Evolutionary conservation across 2,113 vertebrate species (phyloP), one percentile per base, ranked within the genome.

Genomic region (Cisticola juncidis): DNA sequence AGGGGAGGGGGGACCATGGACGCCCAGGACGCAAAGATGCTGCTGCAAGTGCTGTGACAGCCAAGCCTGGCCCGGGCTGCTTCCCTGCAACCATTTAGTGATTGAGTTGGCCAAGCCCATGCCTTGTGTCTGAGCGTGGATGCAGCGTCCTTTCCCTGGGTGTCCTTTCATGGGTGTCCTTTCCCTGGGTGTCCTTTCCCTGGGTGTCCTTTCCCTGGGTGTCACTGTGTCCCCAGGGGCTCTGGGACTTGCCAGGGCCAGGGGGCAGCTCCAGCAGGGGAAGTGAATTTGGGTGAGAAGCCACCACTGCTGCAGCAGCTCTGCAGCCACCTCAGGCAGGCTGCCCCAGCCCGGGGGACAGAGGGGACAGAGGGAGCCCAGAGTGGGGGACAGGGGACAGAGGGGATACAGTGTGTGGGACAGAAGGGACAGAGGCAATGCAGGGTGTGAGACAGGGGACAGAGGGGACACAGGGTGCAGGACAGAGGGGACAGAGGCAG

Each of bases 31-130:
- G 13, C 62, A 65, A 79, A 92, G 95, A 68, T 96, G 96, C 94
- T 96, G 95, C 96, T 91, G 94, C 89, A 94, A 86, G 96, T 28
- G 20, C 42, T 85, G 90, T 80, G 87, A 36, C 92, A 88, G 94
- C 94, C 93, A 95, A 90, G 42, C 9, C 79, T 35, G 85, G 57
- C 7, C 82, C 12, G 88, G 5, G 71, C 85, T n/a, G 6, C 85
- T 14, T 2, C 38, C 45, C 57, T 33, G 47, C 28, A 36, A 1
- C 36, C 93, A 77, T 69, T 83, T 62, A 44, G 72, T 9, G 28
- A 64, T 57, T 14, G 94, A 92, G 79, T 88, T 96, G 95, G 95
- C 94, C 92, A 26, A 81, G 93, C 53, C 84, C 71, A 1, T 3
- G 86, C 91, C 40, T n/a, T 2, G n/a, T 11, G 83, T 1, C 78